Base-by-base conservation (phyloP, 92 coral and sea anemone genomes). In the Palythoa caribaeorum region DNA sequence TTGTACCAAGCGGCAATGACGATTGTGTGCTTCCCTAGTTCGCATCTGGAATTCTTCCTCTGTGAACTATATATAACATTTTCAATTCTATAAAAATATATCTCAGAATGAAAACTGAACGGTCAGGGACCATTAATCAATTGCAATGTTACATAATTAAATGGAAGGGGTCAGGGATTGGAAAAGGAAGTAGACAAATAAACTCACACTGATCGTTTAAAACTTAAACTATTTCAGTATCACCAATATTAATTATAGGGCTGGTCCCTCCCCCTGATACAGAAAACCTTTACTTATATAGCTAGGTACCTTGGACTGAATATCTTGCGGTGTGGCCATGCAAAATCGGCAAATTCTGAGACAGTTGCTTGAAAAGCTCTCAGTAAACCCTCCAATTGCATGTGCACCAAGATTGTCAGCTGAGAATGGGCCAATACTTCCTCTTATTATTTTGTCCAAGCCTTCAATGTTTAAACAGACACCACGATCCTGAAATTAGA, bases 361-460 rank as follows among this genome's bases (percentile, higher is more conserved):
- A 40, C 72, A 44, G 69, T 9, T 83, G 73, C 73, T 69, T 69
- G 73, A 69, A 78, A 91, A 93, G 60, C 90, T 80, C 59, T 91
- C 94, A 5, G 47, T 75, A 59, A 50, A 91, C 50, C 96, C 96
- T 60, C 94, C 96, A 83, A 88, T 59, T 60, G 84, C 39, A 68
- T 93, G 96, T 47, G 92, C 90, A 57, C 94, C 96, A 88, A 93
- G 96, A 76, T 93, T 93, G 68, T 93, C 96, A 36, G 88, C 68
- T 10, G 92, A 88, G 70, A 86, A 91, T 11, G 94, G 94, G 54
- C 93, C 94, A 84, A 93, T 93, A 37, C 84, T 83, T 39, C 95
- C 95, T 73, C 78, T 71, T 53, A 93, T 80, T 38, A 75, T 55
- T 71, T 84, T 88, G 15, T 90, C 88, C 28, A 66, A 80, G 17